Conservation (phyloP, 2,797 vertebrate species). For the Eremophila alpestris region DNA sequence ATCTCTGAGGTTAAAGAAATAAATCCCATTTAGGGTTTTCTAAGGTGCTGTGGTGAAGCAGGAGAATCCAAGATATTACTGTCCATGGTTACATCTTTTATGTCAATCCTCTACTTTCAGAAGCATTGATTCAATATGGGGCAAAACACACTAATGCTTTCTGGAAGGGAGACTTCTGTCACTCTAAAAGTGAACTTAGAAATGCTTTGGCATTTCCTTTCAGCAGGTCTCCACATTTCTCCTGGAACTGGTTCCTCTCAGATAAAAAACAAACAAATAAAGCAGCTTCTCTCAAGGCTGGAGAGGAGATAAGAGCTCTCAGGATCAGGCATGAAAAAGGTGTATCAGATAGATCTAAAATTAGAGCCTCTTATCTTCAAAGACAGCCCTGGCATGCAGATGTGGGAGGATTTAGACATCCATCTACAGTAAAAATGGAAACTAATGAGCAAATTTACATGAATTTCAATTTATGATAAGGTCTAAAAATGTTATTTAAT, state of each 20-base stretch:
- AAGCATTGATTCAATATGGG: accelerated
- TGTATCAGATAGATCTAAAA: neutral
- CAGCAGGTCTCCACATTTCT: neutral
- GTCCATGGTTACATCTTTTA: neutral
- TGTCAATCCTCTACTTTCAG: neutral
- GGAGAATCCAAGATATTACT: neutral
- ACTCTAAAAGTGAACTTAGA: neutral
- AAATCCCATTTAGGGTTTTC: neutral
- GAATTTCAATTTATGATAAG: neutral
- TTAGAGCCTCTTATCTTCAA: neutral
- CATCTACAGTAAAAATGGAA: neutral
- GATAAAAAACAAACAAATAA: neutral
- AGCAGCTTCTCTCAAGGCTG: neutral
- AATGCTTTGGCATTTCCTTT: neutral
- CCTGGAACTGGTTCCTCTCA: neutral
- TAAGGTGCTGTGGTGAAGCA: neutral
- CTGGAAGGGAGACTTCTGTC: neutral
- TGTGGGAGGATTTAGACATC: neutral
- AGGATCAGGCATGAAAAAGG: neutral
- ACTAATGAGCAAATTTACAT: neutral
- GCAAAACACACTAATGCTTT: neutral
- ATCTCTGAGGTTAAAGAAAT: neutral
- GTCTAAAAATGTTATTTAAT: neutral
- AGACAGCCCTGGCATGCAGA: neutral
- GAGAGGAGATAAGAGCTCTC: neutral